Conservation (phyloP, 2,888 invertebrate species). For the Panzeria rudis region DNA sequence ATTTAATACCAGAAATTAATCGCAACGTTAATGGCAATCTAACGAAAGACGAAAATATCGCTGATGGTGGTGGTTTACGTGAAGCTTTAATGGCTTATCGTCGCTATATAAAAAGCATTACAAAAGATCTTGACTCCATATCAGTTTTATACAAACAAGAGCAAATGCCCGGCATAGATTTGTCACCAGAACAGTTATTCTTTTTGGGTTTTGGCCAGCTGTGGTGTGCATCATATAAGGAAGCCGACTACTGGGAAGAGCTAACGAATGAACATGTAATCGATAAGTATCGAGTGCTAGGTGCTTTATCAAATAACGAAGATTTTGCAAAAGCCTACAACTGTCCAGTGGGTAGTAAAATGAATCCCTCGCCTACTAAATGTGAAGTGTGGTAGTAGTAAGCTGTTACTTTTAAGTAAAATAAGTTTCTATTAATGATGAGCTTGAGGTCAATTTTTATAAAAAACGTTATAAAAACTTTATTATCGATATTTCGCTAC, state of each 20-base stretch:
- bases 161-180: slow-evolving; percentile 79
- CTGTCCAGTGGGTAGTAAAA: slow-evolving; percentile 78
- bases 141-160: slow-evolving; percentile 74
- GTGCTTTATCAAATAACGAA: slow-evolving; percentile 79
- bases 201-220: slow-evolving; percentile 81
- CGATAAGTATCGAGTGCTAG: slow-evolving; percentile 80
- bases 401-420: slow-evolving; percentile 5
- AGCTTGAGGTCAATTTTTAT: too few relatives aligned
- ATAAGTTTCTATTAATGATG: too few relatives aligned
- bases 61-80: slow-evolving; percentile 80
- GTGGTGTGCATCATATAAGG: slow-evolving; percentile 80
- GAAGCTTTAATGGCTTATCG: slow-evolving; percentile 78
- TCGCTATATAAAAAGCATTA: slow-evolving; percentile 75
- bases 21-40: slow-evolving; percentile 78
- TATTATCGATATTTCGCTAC: too few relatives aligned
- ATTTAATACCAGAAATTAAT: slow-evolving; percentile 80
- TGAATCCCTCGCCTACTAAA: slow-evolving; percentile 78
- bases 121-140: slow-evolving; percentile 37
- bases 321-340: slow-evolving; percentile 79
- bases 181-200: slow-evolving; percentile 80
- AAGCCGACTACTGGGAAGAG: slow-evolving; percentile 80
- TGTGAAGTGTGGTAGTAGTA: slow-evolving; percentile 78
- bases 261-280: slow-evolving; percentile 78
- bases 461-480: too few relatives aligned
- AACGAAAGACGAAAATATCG: slow-evolving; percentile 81